Base-by-base conservation (phyloP, 2,113 vertebrate species). In the Hemibates koningsi region DNA sequence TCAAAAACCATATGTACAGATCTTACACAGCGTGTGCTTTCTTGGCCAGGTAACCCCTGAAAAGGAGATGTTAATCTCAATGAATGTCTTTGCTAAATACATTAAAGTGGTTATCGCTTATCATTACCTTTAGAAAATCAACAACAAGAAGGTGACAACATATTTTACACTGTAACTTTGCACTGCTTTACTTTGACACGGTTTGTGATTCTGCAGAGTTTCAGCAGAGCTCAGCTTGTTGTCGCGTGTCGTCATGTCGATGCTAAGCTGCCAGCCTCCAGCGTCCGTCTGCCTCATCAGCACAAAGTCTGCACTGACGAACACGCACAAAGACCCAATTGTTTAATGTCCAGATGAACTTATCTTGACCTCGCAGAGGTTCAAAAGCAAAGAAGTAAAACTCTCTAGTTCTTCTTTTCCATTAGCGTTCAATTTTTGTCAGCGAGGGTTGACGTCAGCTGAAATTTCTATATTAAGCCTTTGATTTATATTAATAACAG, bases 191-290 rank as follows among this genome's bases (percentile, higher is more conserved):
- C 19, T 45, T 29, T 14, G 6, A 14, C 66, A 59, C 43, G 7
- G 29, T 82, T 68, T 82, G 9, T 41, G 29, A 82, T 82, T 87
- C 24, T 29, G 6, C 68, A 27, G 8, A 6, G 38, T 84, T 86
- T 89, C 11, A 66, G 88, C 32, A 13, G 83, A 89, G 91, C 90
- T 91, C 92, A 88, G 87, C 92, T 85, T 66, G 84, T 84, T 88
- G 68, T 84, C 29, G 12, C 17, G 8, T 89, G 83, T 90, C 87
- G 52, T 92, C 73, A 53, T 52, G 68, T 24, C 19, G 63, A 80
- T 5, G 79, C 52, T 71, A 68, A 90, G 48, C 85, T 84, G 61
- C 84, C 32, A 48, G 61, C 85, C 56, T 86, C 56, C 88, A 80
- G 83, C 17, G 3, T 87, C 83, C 21, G 43, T 66, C 80, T 84